phyloP scores from a whole-genome alignment of 2,797 vertebrate species.

The Pipistrellus pipistrellus region DNA sequence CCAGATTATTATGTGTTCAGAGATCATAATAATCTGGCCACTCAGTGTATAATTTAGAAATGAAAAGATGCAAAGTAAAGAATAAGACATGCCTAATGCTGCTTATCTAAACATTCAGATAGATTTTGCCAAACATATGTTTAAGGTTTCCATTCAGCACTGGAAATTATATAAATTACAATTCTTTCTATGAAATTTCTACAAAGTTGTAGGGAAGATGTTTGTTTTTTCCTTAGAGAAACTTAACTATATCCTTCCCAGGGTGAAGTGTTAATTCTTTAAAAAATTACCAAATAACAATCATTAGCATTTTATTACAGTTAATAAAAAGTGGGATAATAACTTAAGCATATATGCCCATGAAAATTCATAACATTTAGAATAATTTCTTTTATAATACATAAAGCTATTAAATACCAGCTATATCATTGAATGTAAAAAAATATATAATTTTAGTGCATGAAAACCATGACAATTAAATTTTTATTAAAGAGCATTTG shows the following conservation, averaged over 20 bases:
- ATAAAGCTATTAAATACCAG: not conserved
- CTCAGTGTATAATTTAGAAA: not conserved
- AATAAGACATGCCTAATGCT: not conserved
- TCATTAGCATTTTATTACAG: conserved; percentile 34
- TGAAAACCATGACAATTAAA: not conserved
- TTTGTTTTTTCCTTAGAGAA: not conserved
- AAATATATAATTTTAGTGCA: not conserved
- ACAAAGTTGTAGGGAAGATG: not conserved
- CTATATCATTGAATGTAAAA: not conserved
- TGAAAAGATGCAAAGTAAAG: not conserved
- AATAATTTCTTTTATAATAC: conserved; percentile 23
- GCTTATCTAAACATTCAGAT: not conserved
- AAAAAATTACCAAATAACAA: not conserved
- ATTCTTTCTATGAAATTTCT: not conserved
- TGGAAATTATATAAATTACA: not conserved
- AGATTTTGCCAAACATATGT: not conserved
- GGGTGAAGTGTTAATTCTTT: not conserved
- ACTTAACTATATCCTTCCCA: not conserved
- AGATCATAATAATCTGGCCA: too few relatives aligned
- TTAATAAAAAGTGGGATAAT: not conserved
- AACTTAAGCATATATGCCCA: not conserved
- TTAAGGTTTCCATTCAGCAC: not conserved
- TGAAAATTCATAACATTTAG: conserved; percentile 29
- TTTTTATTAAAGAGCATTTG: not conserved
- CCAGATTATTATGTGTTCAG: too few relatives aligned